A percentile compares a stretch with the other conserved stretches of the same genome.
Conservation (phyloP, 2,113 vertebrate species). For the human region DNA sequence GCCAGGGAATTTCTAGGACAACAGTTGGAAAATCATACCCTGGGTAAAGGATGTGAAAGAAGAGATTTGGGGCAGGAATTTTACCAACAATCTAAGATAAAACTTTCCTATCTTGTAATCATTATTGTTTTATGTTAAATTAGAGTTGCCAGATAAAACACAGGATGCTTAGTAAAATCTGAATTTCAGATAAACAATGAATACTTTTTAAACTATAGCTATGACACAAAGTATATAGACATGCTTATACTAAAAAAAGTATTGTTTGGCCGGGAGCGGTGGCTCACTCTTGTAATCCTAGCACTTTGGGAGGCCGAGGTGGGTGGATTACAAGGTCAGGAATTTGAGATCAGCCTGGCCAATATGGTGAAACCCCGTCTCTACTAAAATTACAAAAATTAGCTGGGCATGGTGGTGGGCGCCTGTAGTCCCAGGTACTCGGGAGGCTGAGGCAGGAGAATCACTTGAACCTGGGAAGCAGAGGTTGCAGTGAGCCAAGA, state of each 20-base stretch:
- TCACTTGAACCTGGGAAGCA: no score
- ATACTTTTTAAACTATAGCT: not conserved
- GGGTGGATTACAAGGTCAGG: no score
- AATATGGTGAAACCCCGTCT: no score
- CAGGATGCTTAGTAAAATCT: not conserved
- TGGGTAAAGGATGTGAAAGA: not conserved
- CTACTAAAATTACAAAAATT: no score
- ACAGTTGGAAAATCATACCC: not conserved
- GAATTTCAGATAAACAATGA: not conserved
- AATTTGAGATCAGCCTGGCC: no score
- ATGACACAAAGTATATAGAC: not conserved
- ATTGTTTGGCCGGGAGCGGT: not conserved
- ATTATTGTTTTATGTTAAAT: not conserved
- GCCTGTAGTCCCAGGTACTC: no score
- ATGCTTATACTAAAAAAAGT: not conserved
- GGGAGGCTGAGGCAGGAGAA: no score
- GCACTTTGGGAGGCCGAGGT: no score
- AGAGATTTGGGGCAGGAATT: not conserved
- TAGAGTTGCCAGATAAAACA: not conserved
- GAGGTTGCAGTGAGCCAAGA: no score
- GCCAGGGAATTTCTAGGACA: not conserved
- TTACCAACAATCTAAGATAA: not conserved
- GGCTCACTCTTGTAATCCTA: no score
- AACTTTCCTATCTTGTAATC: not conserved
- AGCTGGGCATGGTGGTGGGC: no score